Conservation (phyloP, 2,888 invertebrate genomes). For the Anodontia alba region DNA sequence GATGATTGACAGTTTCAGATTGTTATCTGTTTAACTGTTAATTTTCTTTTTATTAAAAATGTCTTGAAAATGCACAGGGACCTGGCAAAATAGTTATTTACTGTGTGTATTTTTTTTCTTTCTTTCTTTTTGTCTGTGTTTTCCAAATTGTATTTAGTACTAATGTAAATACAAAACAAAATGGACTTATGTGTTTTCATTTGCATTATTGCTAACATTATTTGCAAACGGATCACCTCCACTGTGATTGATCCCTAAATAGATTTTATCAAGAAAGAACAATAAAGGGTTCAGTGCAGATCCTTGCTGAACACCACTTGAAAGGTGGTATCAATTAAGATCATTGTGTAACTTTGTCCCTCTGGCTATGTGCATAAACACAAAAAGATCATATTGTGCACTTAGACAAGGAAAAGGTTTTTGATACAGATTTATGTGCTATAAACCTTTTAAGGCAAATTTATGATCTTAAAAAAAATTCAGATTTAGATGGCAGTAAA, state of each 20-base stretch:
- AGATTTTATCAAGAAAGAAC: slow-evolving; percentile 3
- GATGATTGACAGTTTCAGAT: slow-evolving; percentile 9
- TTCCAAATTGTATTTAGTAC: no score
- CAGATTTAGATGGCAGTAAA: no score
- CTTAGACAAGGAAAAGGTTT: background rate
- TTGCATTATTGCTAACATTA: no score
- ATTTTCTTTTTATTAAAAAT: no score
- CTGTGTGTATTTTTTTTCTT: no score
- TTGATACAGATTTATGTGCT: background rate
- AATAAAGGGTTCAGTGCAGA: background rate
- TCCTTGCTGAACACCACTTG: slow-evolving; percentile 11
- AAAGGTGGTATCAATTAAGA: background rate
- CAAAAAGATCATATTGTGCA: background rate
- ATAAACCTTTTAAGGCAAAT: background rate
- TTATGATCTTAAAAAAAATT: background rate
- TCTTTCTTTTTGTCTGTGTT: no score
- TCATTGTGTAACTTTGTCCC: background rate
- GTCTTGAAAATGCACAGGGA: no score
- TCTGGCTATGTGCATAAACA: background rate
- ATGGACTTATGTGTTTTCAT: no score
- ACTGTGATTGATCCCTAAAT: background rate
- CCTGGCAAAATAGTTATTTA: no score
- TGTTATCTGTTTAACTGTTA: background rate
- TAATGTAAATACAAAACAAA: no score
- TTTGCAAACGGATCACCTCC: no score